Percentiles rank a stretch among this genome's conserved stretches.
Evolutionary conservation across 2,888 invertebrate species (phyloP).

Genomic region (Eulithis prunata): DNA sequence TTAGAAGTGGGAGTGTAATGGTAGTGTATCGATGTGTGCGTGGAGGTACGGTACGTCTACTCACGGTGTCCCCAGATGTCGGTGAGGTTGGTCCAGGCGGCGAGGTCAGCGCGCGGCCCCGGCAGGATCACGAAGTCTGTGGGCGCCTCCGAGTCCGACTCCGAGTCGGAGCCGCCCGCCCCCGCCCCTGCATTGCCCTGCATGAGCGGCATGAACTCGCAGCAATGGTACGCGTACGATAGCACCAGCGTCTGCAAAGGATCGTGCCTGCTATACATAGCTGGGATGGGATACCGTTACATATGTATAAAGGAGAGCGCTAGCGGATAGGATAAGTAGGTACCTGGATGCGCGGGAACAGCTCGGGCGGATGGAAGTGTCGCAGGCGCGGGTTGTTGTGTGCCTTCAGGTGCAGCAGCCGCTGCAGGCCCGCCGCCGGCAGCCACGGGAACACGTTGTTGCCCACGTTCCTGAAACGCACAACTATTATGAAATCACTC

Average conservation of each 20-base stretch:
- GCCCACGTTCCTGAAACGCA: constrained; percentile 90
- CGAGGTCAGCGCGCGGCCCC: constrained; percentile 79
- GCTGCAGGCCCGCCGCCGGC: constrained; percentile 92
- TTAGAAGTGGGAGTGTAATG: too few species aligned
- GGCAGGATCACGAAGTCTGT: constrained; percentile 74
- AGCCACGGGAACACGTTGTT: constrained; percentile 94
- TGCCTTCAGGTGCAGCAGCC: constrained; percentile 93
- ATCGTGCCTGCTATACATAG: not conserved
- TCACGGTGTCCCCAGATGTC: constrained; percentile 94
- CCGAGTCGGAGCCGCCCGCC: constrained; percentile 66
- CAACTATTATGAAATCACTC: too few species aligned
- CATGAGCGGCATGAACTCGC: constrained; percentile 91
- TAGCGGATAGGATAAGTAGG: not conserved
- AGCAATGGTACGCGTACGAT: constrained; percentile 98
- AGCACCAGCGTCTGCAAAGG: constrained; percentile 88
- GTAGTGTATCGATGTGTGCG: too few species aligned
- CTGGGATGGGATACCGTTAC: too few species aligned
- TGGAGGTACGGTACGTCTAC: too few species aligned
- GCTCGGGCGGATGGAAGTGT: constrained; percentile 94
- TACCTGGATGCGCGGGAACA: constrained; percentile 92
- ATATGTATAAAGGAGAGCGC: not conserved
- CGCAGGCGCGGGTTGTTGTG: constrained; percentile 95
- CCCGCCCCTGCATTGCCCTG: constrained; percentile 84
- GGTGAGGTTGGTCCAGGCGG: constrained; percentile 91
- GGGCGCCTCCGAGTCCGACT: too few species aligned